Conservation (phyloP, 2,888 invertebrate genomes). For the Spicauda simplicius region DNA sequence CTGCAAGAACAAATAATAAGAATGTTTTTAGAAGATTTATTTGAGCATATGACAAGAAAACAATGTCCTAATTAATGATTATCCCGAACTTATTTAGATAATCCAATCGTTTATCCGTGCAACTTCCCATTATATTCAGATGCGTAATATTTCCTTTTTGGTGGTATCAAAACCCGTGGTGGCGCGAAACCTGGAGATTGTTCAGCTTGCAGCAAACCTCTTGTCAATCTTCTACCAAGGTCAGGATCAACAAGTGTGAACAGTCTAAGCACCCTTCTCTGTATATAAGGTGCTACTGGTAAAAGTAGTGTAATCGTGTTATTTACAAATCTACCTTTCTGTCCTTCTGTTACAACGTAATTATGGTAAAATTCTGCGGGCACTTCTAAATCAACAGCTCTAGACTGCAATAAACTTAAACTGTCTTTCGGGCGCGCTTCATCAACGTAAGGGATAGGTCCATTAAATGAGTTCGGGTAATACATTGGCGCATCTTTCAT, state of each 20-base stretch:
- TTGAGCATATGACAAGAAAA: no score
- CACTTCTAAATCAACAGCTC: slow-evolving; percentile 79
- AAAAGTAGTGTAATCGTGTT: slow-evolving; percentile 43
- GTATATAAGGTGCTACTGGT: slow-evolving; percentile 79
- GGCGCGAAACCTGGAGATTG: slow-evolving; percentile 29
- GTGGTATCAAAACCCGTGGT: slow-evolving; percentile 11
- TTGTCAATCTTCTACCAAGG: slow-evolving; percentile 82
- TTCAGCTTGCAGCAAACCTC: slow-evolving; percentile 30
- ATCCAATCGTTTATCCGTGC: background rate
- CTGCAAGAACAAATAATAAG: no score
- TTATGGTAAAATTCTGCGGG: slow-evolving; percentile 88
- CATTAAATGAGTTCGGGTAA: slow-evolving; percentile 96
- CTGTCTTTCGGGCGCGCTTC: slow-evolving; percentile 52
- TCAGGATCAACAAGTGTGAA: slow-evolving; percentile 90
- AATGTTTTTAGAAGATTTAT: no score
- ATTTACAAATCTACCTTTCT: slow-evolving; percentile 45
- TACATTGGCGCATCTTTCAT: slow-evolving; percentile 96
- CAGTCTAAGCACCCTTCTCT: slow-evolving; percentile 90
- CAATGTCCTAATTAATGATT: no score
- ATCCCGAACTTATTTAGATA: no score
- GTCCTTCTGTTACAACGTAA: slow-evolving; percentile 43
- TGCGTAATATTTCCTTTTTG: background rate
- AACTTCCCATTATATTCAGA: background rate
- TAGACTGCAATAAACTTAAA: slow-evolving; percentile 50
- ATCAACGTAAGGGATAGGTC: slow-evolving; percentile 88